phyloP scores from a whole-genome alignment of 1,140 invertebrate species.

The Sinonovacula constricta region DNA sequence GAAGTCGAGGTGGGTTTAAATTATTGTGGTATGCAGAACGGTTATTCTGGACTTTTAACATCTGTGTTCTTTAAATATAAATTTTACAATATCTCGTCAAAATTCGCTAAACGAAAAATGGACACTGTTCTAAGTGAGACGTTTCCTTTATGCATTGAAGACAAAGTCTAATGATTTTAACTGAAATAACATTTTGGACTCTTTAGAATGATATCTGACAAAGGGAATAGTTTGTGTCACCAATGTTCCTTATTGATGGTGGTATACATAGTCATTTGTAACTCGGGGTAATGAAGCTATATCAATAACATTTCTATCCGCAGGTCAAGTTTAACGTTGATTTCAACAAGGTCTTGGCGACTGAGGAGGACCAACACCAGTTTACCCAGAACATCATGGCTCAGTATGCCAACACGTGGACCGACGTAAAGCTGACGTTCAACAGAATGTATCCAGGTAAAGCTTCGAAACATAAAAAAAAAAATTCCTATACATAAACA shows the following conservation, averaged over 20 bases:
- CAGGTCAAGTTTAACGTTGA: constrained; percentile 45
- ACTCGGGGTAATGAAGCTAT: background rate
- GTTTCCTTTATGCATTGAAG: background rate
- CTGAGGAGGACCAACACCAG: constrained; percentile 21
- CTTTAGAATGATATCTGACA: background rate
- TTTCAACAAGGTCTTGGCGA: constrained; percentile 25
- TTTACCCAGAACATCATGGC: constrained; percentile 26
- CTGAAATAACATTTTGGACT: background rate
- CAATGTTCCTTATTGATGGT: background rate
- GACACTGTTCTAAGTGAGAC: background rate
- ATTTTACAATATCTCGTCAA: background rate
- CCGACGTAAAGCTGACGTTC: constrained; percentile 8
- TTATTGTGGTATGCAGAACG: background rate
- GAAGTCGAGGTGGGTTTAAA: constrained; percentile 15
- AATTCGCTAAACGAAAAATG: background rate
- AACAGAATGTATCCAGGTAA: constrained; percentile 32
- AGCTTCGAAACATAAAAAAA: background rate
- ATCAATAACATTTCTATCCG: too few species aligned
- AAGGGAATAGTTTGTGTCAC: background rate
- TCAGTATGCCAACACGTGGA: constrained; percentile 23
- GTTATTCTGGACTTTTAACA: background rate
- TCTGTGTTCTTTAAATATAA: background rate
- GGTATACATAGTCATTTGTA: background rate
- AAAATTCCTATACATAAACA: background rate
- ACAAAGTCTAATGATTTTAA: background rate